Percentiles rank a stretch among this genome's conserved stretches.
These are phyloP conservation scores for Carapus acus DNA, from an alignment of 2,797 vertebrate species.

Conservation along the genomic window DNA sequence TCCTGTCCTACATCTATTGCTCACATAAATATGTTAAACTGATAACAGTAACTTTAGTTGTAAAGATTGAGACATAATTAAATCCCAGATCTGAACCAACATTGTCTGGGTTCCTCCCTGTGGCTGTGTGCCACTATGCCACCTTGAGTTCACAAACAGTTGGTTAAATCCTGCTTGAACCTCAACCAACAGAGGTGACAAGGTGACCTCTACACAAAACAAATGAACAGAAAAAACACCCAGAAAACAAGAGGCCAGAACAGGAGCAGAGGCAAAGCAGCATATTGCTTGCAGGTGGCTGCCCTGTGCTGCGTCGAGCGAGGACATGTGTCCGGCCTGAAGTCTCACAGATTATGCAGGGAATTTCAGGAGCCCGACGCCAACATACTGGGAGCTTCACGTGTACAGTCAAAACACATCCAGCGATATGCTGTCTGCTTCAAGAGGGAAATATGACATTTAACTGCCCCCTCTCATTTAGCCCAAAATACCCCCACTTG, in stretches of 20 bases:
- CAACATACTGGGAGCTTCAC: conserved; percentile 32
- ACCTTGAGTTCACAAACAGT: too few relatives aligned
- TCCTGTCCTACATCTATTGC: too few relatives aligned
- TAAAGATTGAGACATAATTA: too few relatives aligned
- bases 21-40: too few relatives aligned
- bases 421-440: conserved; percentile 19
- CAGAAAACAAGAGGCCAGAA: not conserved
- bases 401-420: conserved; percentile 33
- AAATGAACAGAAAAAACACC: not conserved
- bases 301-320: conserved; percentile 38
- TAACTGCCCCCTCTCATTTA: not conserved
- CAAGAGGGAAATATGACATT: conserved; percentile 13
- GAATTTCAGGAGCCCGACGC: conserved; percentile 29
- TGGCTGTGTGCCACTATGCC: too few relatives aligned
- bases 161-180: too few relatives aligned
- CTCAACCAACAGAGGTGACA: too few relatives aligned
- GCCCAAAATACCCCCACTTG: too few relatives aligned
- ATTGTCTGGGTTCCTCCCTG: too few relatives aligned
- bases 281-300: conserved; percentile 31
- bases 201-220: not conserved
- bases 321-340: conserved; percentile 34
- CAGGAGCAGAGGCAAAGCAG: conserved; percentile 44
- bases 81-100: too few relatives aligned
- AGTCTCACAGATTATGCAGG: conserved; percentile 47
- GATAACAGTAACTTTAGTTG: too few relatives aligned